These are phyloP conservation scores for Nomada hirtipes DNA, from an alignment of 2,888 invertebrate species.

Conservation along the genomic window DNA sequence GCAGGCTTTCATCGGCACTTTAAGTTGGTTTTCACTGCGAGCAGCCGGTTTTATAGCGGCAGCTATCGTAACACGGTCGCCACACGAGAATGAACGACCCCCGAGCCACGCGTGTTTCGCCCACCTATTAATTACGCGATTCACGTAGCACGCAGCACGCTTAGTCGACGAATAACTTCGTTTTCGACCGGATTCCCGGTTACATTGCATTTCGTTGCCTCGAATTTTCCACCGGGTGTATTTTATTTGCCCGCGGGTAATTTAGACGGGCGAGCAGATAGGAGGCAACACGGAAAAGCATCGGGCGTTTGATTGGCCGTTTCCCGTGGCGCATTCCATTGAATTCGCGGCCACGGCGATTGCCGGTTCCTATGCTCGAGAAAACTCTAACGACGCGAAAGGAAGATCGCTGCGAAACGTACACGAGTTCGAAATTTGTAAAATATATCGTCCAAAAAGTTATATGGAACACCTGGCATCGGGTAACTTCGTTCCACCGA, in stretches of 20 bases:
- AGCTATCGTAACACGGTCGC: slow-evolving; percentile 6
- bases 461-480: no score
- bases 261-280: slow-evolving; percentile 11
- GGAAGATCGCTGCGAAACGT: not conserved
- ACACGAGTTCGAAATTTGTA: not conserved
- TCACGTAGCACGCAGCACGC: slow-evolving; percentile 3
- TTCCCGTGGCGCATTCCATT: slow-evolving; percentile 8
- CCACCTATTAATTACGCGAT: slow-evolving; percentile 31
- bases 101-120: not conserved
- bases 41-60: slow-evolving; percentile 15
- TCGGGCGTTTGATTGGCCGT: slow-evolving; percentile 11
- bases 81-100: slow-evolving; percentile 3
- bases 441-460: no score
- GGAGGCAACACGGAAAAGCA: not conserved
- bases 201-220: slow-evolving; percentile 19
- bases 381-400: not conserved
- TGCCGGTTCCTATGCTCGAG: not conserved
- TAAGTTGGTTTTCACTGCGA: slow-evolving; percentile 13
- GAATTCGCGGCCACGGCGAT: not conserved
- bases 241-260: slow-evolving; percentile 13
- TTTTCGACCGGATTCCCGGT: slow-evolving; percentile 14
- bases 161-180: slow-evolving; percentile 20
- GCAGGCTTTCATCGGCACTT: not conserved
- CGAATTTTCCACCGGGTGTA: slow-evolving; percentile 14
- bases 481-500: no score